These are phyloP conservation scores for Rhagophthalmus giganteus DNA, from an alignment of 2,888 invertebrate genomes.

Conservation along the genomic window DNA sequence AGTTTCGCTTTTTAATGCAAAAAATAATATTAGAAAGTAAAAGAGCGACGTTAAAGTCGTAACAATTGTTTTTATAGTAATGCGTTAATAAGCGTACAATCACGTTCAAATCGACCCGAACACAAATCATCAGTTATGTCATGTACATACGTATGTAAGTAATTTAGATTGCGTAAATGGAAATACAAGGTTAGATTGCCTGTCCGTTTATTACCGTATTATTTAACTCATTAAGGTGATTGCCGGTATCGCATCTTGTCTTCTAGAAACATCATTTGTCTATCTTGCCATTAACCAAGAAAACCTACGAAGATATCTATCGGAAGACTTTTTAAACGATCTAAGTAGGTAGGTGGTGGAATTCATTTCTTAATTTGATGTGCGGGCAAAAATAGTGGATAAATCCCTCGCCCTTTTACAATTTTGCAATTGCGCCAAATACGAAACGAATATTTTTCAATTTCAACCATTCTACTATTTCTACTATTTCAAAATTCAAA, in stretches of 20 bases:
- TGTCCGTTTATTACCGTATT: slow-evolving; percentile 17
- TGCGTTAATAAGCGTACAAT: no score
- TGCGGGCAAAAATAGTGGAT: no score
- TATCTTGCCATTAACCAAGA: background rate
- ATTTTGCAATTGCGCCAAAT: no score
- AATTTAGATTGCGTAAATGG: slow-evolving; percentile 8
- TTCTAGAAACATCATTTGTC: slow-evolving; percentile 19
- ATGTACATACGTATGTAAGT: background rate
- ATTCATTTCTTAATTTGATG: no score
- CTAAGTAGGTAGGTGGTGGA: background rate
- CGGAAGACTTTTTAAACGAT: background rate
- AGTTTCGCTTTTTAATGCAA: background rate
- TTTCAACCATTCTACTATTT: no score
- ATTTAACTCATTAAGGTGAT: slow-evolving; percentile 21
- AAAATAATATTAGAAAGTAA: background rate
- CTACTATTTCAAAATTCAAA: no score
- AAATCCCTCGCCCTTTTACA: no score
- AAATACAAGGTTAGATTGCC: slow-evolving; percentile 11
- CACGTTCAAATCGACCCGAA: no score
- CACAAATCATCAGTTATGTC: background rate
- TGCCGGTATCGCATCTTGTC: slow-evolving; percentile 15
- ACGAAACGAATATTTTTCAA: background rate
- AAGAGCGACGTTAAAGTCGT: no score
- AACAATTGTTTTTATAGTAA: no score
- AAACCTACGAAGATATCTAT: background rate